Evolutionary conservation across 2,888 invertebrate genomes (phyloP), one percentile per base, ranked within the genome.

Genomic region (Hypomecis punctinalis): DNA sequence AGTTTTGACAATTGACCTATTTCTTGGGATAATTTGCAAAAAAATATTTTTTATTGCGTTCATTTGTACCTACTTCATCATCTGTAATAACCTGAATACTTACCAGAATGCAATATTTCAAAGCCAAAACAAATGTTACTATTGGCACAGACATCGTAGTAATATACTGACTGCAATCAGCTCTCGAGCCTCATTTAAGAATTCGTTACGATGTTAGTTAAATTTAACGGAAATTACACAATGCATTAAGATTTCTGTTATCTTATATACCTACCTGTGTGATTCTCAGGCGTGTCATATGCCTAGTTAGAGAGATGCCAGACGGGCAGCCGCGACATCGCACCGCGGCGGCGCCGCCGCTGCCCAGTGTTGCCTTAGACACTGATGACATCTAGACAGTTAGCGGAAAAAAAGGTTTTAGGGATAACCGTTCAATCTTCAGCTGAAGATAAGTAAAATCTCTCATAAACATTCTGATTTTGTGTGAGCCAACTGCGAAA

Each of bases 161-260:
- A 13, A 23, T 33, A 40, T 10, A 6, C 6, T 5, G 23, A 39
- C 11, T 39, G 39, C 10, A 9, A 33, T 33, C 40, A 13, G n/a
- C 23, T 23, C n/a, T 52, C 40, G 6, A 40, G 40, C 9, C 13
- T 51, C 7, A 51, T 39, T 51, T 9, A 5, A 7, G 37, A 39
- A 51, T 52, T 52, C 42, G 52, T 42, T 6, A 52, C 52, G 52
- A 6, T 33, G 47, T 9, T 47, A 6, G 11, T 37, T 36, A 37
- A 40, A 40, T 52, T 40, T 10, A 52, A 23, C 10, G 23, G n/a
- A 23, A 33, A 37, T 11, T 13, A 11, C 11, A 11, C 11, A 37
- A 6, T 23, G 5, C 33, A 10, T 6, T 52, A 8, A 9, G 10
- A 40, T 11, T 11, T n/a, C 11, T n/a, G 8, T 49, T 7, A 37